Evolutionary conservation across 2,113 vertebrate species (phyloP).

Genomic region (Sander vitreus): DNA sequence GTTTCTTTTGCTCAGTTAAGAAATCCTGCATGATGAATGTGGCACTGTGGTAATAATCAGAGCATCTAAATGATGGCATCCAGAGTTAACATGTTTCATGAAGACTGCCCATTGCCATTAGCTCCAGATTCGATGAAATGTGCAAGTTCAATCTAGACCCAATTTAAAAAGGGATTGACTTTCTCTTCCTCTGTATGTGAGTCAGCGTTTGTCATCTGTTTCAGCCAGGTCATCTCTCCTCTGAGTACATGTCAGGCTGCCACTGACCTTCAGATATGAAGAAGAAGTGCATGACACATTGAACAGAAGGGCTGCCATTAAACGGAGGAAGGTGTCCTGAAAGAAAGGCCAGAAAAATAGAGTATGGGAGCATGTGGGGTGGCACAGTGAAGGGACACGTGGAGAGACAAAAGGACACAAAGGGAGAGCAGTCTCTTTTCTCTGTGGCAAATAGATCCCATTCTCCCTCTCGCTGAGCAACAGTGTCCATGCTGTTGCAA

Average conservation of each 20-base stretch:
- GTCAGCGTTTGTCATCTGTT: constrained; percentile 38
- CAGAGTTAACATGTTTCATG: background rate
- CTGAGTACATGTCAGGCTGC: constrained; percentile 28
- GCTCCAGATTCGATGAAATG: constrained; percentile 11
- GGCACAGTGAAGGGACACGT: constrained; percentile 11
- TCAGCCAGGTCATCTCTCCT: constrained; percentile 26
- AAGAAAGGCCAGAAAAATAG: constrained; percentile 31
- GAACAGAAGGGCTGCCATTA: constrained; percentile 13
- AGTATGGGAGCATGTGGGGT: background rate
- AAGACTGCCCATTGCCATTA: constrained; percentile 16
- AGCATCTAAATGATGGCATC: constrained; percentile 7
- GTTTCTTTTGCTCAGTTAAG: too few species aligned
- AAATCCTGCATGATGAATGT: background rate
- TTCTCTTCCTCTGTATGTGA: constrained; percentile 6
- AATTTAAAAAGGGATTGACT: constrained; percentile 49
- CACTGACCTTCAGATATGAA: constrained; percentile 53
- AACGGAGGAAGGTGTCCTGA: constrained; percentile 17
- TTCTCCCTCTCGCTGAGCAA: constrained; percentile 46
- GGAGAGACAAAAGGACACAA: constrained; percentile 24
- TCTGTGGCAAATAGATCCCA: constrained; percentile 49
- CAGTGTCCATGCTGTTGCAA: constrained; percentile 54
- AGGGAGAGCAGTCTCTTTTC: constrained; percentile 17
- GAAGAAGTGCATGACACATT: constrained; percentile 23
- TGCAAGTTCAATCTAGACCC: constrained; percentile 33
- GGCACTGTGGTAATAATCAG: background rate